phyloP scores from a whole-genome alignment of 1,140 invertebrate genomes.

The Periplaneta americana region DNA sequence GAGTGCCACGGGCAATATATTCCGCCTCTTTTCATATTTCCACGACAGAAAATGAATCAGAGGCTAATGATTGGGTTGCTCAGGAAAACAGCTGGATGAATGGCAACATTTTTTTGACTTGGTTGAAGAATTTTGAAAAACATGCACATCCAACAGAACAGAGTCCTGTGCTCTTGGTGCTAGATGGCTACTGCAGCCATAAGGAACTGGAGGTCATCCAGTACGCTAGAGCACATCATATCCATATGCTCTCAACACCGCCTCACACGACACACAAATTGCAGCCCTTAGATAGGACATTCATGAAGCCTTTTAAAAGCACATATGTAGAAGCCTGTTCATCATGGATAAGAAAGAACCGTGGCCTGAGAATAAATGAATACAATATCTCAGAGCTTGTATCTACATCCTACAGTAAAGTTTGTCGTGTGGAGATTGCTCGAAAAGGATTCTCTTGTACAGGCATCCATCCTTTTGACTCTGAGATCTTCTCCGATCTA shows the following conservation, averaged over 20 bases:
- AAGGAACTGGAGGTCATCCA: constrained; percentile 32
- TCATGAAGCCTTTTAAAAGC: constrained; percentile 36
- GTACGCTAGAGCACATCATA: constrained; percentile 31
- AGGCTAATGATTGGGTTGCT: constrained; percentile 18
- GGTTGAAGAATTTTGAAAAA: constrained; percentile 22
- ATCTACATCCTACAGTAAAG: too few relatives aligned
- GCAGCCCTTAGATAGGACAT: constrained; percentile 32
- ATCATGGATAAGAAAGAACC: too few relatives aligned
- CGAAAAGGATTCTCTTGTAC: too few relatives aligned
- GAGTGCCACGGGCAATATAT: constrained; percentile 28
- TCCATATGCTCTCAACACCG: constrained; percentile 32
- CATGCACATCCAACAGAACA: constrained; percentile 6
- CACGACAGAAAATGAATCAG: constrained; percentile 15
- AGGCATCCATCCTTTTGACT: too few relatives aligned
- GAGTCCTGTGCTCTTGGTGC: constrained; percentile 24
- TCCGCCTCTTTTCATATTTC: constrained; percentile 30
- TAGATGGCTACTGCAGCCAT: too few relatives aligned
- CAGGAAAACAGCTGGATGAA: too few relatives aligned
- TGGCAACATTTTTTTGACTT: constrained; percentile 24
- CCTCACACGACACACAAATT: too few relatives aligned
- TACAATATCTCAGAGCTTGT: too few relatives aligned
- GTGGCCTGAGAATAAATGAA: too few relatives aligned
- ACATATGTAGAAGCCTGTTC: too few relatives aligned
- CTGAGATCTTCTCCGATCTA: too few relatives aligned
- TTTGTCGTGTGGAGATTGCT: too few relatives aligned